A percentile compares a stretch with the other conserved stretches of the same genome.
These are phyloP conservation scores for Callionymus lyra DNA, from an alignment of 2,113 vertebrate genomes.

Conservation along the genomic window DNA sequence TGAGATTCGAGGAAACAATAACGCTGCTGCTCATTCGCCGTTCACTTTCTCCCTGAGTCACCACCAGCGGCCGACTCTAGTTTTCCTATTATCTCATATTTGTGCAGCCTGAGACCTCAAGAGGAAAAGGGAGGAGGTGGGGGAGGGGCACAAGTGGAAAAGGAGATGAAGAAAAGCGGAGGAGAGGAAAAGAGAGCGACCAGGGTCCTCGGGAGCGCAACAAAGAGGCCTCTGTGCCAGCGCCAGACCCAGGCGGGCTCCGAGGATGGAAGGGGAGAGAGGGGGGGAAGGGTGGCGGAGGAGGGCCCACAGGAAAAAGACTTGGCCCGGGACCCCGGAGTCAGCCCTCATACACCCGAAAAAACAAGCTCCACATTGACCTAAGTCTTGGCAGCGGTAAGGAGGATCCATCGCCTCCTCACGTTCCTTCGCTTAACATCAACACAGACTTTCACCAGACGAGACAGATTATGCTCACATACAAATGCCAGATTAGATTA, in stretches of 20 bases:
- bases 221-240: slow-evolving; percentile 93
- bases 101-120: slow-evolving; percentile 45
- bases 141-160: slow-evolving; percentile 20
- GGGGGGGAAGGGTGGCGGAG: slow-evolving; percentile 80
- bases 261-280: slow-evolving; percentile 76
- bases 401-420: slow-evolving; percentile 60
- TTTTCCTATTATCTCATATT: slow-evolving; percentile 94
- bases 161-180: slow-evolving; percentile 17
- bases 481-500: slow-evolving; percentile 16
- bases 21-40: slow-evolving; percentile 38
- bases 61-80: slow-evolving; percentile 76
- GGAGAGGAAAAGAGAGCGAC: slow-evolving; percentile 40
- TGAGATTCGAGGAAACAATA: slow-evolving; percentile 29
- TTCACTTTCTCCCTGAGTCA: slow-evolving; percentile 59
- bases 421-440: slow-evolving; percentile 2
- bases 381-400: slow-evolving; percentile 79
- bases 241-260: slow-evolving; percentile 90
- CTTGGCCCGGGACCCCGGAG: slow-evolving; percentile 79
- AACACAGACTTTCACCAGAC: slow-evolving; percentile 13
- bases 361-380: slow-evolving; percentile 92
- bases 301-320: slow-evolving; percentile 94
- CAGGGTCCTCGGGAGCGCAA: slow-evolving; percentile 75
- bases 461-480: slow-evolving; percentile 13
- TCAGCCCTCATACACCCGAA: slow-evolving; percentile 58
- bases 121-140: slow-evolving; percentile 38